phyloP scores from a whole-genome alignment of 2,797 vertebrate species.

The Poecilia gillii region DNA sequence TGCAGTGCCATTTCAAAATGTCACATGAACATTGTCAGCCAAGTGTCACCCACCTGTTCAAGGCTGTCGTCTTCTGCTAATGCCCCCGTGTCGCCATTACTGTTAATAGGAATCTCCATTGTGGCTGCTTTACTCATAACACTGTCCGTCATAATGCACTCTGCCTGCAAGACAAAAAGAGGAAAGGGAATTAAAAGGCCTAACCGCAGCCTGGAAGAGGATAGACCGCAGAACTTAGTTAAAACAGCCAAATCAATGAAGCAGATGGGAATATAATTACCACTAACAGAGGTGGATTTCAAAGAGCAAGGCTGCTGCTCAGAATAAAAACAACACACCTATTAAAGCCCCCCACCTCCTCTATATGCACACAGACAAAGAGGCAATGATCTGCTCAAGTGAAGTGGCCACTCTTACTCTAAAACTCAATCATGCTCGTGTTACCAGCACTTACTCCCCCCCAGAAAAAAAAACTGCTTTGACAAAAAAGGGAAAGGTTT shows the following conservation, averaged over 20 bases:
- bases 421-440: conserved; percentile 23
- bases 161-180: conserved; percentile 42
- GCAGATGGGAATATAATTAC: conserved; percentile 51
- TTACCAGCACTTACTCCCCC: conserved; percentile 1
- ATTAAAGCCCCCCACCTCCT: conserved; percentile 19
- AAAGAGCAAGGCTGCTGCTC: conserved; percentile 61
- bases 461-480: neutral
- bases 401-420: conserved; percentile 56
- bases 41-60: conserved; percentile 87
- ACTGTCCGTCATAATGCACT: conserved; percentile 90
- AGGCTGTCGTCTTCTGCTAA: conserved; percentile 91
- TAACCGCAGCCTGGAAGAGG: conserved; percentile 29
- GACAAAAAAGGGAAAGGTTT: conserved; percentile 5
- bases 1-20: neutral
- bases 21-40: neutral
- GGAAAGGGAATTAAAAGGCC: conserved; percentile 5
- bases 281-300: conserved; percentile 52
- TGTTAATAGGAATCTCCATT: conserved; percentile 97
- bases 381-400: conserved; percentile 30
- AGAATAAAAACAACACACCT: conserved; percentile 45
- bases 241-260: conserved; percentile 49
- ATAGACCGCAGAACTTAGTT: conserved; percentile 39
- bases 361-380: neutral
- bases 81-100: conserved; percentile 89
- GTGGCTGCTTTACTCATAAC: conserved; percentile 96